Evolutionary conservation across 2,797 vertebrate species (phyloP).

Genomic region (Gadopsis bispinosus): DNA sequence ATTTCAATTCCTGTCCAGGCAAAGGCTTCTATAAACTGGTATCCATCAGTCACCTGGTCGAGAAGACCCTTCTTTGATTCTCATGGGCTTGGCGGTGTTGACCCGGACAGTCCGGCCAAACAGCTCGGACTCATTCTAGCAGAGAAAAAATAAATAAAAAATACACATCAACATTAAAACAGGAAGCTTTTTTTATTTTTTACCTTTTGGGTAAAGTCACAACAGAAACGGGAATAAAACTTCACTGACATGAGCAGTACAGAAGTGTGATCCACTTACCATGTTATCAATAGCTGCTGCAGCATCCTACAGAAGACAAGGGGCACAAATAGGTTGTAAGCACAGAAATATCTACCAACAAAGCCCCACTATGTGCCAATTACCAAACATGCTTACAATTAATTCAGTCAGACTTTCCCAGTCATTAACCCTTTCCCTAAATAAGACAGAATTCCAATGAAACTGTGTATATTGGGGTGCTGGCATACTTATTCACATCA

Average conservation of each 20-base stretch:
- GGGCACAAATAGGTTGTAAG: not conserved
- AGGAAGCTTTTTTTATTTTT: not conserved
- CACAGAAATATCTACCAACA: not conserved
- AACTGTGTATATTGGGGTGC: not conserved
- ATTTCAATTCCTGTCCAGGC: not conserved
- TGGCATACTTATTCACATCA: not conserved
- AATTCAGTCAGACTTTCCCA: not conserved
- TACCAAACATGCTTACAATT: not conserved
- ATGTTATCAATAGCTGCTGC: conserved; percentile 98
- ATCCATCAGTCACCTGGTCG: conserved; percentile 87
- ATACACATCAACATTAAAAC: conserved; percentile 8
- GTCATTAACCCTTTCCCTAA: not conserved
- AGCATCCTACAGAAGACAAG: conserved; percentile 87
- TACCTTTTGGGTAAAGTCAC: not conserved
- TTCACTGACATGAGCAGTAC: not conserved
- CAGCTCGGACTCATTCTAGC: conserved; percentile 93
- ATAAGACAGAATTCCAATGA: not conserved
- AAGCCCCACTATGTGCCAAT: conserved; percentile 8
- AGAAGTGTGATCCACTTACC: conserved; percentile 80
- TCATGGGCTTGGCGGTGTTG: conserved; percentile 98
- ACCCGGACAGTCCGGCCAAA: conserved; percentile 97
- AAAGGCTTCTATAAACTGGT: not conserved
- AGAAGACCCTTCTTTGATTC: conserved; percentile 97
- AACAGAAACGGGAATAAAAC: not conserved
- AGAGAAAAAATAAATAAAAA: not conserved